Evolutionary conservation across 53 echinoderm and acorn worm species (phyloP).

Genomic region (Astropecten irregularis): DNA sequence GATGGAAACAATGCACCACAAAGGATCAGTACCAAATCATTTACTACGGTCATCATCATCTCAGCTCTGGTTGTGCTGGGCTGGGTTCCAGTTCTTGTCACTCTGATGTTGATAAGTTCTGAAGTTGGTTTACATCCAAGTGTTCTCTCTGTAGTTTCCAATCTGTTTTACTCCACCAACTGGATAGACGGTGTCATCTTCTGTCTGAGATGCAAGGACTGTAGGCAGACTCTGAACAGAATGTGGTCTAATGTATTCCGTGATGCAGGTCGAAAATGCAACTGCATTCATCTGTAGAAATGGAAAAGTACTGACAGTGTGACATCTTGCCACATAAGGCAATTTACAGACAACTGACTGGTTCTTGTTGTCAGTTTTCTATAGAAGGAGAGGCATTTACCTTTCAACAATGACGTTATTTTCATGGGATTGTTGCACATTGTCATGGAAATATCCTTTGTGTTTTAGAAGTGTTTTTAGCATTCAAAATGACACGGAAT

Average conservation of each 20-base stretch:
- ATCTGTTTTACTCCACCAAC: background rate
- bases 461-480: no score
- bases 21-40: background rate
- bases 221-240: background rate
- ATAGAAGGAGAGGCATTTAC: no score
- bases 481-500: no score
- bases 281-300: background rate
- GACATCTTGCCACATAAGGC: no score
- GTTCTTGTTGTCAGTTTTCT: no score
- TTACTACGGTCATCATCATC: background rate
- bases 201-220: conserved; percentile 7
- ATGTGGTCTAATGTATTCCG: background rate
- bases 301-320: no score
- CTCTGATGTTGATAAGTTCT: no score
- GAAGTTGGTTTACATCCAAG: no score
- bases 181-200: conserved; percentile 1
- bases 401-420: no score
- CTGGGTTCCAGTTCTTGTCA: background rate
- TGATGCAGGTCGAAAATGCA: background rate
- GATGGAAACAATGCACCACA: background rate
- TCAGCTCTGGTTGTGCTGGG: background rate
- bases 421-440: no score
- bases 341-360: no score
- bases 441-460: no score
- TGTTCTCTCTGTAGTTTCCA: background rate